A percentile compares a stretch with the other conserved stretches of the same genome.
phyloP scores from a whole-genome alignment of 1,140 invertebrate species.

The Drosophila littoralis region DNA sequence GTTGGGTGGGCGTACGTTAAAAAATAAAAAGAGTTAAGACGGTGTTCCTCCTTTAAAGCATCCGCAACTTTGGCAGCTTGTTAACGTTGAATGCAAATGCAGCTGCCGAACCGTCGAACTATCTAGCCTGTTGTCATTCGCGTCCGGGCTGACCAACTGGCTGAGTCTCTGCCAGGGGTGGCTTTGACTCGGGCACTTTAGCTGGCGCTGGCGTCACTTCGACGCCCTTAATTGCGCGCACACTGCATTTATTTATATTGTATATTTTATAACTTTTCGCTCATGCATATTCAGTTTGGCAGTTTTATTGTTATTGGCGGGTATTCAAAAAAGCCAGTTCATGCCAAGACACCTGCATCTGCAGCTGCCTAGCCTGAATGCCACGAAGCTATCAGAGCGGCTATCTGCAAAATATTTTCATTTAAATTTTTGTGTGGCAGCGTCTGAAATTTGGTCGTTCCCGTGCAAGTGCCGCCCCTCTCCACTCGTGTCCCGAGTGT shows the following conservation, averaged over 20 bases:
- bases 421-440: conserved; percentile 70
- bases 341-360: conserved; percentile 50
- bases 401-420: conserved; percentile 69
- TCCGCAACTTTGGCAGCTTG: conserved; percentile 32
- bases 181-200: conserved; percentile 27
- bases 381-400: conserved; percentile 52
- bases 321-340: conserved; percentile 53
- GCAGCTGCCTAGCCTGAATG: conserved; percentile 12
- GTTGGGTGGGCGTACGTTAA: not conserved
- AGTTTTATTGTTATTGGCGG: conserved; percentile 80
- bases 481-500: conserved; percentile 26
- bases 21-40: not conserved
- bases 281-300: conserved; percentile 78
- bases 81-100: conserved; percentile 37
- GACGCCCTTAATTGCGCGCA: conserved; percentile 74
- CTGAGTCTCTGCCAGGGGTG: not conserved
- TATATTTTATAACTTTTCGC: conserved; percentile 74
- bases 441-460: conserved; percentile 60
- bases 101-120: conserved; percentile 24
- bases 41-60: not conserved
- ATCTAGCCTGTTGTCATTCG: conserved; percentile 6
- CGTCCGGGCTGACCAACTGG: conserved; percentile 10
- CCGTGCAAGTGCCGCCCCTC: conserved; percentile 35
- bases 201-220: conserved; percentile 38
- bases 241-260: conserved; percentile 78